Base-by-base conservation (phyloP, 2,113 vertebrate genomes). In the Corapipo altera region DNA sequence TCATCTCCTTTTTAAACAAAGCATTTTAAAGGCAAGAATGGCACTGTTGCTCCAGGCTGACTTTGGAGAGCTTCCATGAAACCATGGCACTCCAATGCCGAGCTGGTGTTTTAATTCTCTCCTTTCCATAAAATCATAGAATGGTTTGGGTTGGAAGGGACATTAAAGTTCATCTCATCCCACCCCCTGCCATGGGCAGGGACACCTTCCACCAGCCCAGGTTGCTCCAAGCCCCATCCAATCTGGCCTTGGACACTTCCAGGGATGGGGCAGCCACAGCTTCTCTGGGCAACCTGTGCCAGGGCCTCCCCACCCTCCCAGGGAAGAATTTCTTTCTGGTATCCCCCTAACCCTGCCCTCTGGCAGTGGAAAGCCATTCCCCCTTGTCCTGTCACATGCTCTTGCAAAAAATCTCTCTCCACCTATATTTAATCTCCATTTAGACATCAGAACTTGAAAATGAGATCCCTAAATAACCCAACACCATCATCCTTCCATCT, bases 141-240 rank as follows among this genome's bases (percentile, higher is more conserved):
- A n/a, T 28, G 10, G 22, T 52, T n/a, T 46, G 46, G 46, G 54
- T 30, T 18, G 28, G 20, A 48, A 59, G 33, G 23, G 28, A 46
- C 23, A 12, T 39, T 4, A 20, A n/a, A 37, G 15, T 2, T 20
- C 33, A 30, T 21, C 28, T 33, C 12, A 23, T 33, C 12, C 61
- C 18, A 15, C 22, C 33, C 16, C 11, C 21, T 65, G 59, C 27
- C 43, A 37, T 15, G 15, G 15, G 48, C 52, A 66, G 61, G 28
- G 39, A 54, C 39, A 41, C 1, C 39, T 82, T 2, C 20, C 16
- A n/a, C 61, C 9, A 3, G 0, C 1, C 13, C 67, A 65, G 35
- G 35, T 1, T 43, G 32, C 32, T 37, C 51, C 11, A 62, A 52
- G 69, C 27, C 19, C 23, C 10, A 14, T 12, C 16, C 70, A 82